Conservation (phyloP, 2,797 vertebrate genomes). For the Gallirallus australis region DNA sequence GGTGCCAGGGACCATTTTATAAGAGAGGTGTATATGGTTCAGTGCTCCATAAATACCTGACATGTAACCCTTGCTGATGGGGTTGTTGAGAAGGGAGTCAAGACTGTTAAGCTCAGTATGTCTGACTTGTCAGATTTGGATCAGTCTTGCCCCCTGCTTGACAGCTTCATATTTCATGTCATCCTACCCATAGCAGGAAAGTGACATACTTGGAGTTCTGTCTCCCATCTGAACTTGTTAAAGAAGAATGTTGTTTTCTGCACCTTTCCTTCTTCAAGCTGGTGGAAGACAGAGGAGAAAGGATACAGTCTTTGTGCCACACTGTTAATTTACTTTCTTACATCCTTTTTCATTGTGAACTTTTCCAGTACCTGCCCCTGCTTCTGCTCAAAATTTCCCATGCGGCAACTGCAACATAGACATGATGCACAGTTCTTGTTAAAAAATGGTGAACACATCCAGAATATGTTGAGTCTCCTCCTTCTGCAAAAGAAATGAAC, state of each 20-base stretch:
- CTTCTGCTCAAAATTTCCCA: not conserved
- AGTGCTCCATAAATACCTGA: not conserved
- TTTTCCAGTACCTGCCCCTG: not conserved
- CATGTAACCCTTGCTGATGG: not conserved
- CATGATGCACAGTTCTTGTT: not conserved
- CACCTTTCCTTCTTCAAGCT: not conserved
- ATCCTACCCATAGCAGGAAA: not conserved
- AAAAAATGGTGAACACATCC: not conserved
- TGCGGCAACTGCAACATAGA: not conserved
- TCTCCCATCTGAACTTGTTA: not conserved
- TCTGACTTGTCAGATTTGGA: not conserved
- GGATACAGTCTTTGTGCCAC: not conserved
- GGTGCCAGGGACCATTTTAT: not conserved
- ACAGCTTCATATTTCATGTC: not conserved
- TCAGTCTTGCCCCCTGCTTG: not conserved
- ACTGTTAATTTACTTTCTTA: not conserved
- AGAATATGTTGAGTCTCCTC: not conserved
- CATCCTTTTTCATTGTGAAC: not conserved
- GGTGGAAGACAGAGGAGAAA: not conserved
- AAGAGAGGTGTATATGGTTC: not conserved
- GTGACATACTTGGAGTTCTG: not conserved
- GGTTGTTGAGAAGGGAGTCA: not conserved
- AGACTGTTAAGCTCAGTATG: not conserved
- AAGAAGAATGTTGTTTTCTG: not conserved
- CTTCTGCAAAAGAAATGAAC: conserved; percentile 9